These are phyloP conservation scores for Ochlodes sylvanus DNA, from an alignment of 2,888 invertebrate genomes.

Conservation along the genomic window DNA sequence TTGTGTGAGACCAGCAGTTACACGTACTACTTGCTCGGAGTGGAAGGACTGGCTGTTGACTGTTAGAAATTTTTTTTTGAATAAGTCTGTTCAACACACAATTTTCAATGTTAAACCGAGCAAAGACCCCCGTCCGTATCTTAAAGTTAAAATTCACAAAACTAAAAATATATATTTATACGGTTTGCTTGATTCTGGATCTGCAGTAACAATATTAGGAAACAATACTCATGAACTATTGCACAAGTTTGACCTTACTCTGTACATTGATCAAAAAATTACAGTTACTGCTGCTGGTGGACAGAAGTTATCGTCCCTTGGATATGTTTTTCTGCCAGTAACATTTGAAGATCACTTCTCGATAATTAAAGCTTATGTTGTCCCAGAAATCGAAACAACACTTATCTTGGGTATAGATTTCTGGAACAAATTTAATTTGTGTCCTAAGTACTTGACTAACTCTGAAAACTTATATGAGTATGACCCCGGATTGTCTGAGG, in stretches of 20 bases:
- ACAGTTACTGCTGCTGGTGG: conserved; percentile 40
- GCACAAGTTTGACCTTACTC: conserved; percentile 3
- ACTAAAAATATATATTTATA: no score
- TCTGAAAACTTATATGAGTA: no score
- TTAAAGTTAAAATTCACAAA: no score
- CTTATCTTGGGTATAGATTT: conserved; percentile 44
- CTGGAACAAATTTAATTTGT: conserved; percentile 36
- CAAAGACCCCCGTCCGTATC: no score
- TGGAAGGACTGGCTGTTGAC: conserved; percentile 42
- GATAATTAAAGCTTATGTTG: conserved; percentile 39
- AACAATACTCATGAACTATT: conserved; percentile 36
- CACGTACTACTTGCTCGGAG: conserved; percentile 18
- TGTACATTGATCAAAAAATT: not conserved
- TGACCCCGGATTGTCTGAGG: conserved; percentile 5
- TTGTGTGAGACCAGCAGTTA: conserved; percentile 13
- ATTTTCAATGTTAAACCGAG: no score
- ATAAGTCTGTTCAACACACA: no score
- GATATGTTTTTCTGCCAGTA: conserved; percentile 38
- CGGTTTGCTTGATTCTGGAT: not conserved
- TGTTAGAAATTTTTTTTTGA: not conserved
- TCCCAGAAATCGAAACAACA: conserved; percentile 39
- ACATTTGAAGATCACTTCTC: conserved; percentile 35
- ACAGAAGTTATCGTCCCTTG: conserved; percentile 27
- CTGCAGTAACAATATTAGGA: conserved; percentile 40
- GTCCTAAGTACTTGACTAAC: conserved; percentile 17